phyloP scores from a whole-genome alignment of 2,888 invertebrate genomes.

The Harpalus rubripes region DNA sequence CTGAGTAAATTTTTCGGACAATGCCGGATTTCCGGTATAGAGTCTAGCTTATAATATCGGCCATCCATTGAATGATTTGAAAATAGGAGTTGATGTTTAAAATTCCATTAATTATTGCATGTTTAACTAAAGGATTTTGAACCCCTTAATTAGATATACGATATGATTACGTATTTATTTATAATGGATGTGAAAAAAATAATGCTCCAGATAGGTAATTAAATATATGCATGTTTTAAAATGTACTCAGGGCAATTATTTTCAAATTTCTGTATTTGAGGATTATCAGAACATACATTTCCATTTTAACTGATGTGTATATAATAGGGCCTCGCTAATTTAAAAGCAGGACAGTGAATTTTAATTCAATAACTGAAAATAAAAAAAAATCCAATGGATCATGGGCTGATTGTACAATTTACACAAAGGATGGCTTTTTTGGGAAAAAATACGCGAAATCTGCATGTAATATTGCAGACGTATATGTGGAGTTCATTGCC shows the following conservation, averaged over 20 bases:
- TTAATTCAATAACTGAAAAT: conserved; percentile 44
- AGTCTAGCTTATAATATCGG: too few species aligned
- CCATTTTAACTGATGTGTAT: conserved; percentile 43
- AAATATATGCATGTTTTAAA: conserved; percentile 47
- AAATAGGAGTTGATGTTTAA: not conserved
- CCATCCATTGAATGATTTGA: not conserved
- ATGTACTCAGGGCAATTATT: conserved; percentile 52
- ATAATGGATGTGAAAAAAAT: conserved; percentile 30
- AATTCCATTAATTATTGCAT: conserved; percentile 1
- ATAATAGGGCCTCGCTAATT: conserved; percentile 42
- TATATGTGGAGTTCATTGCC: conserved; percentile 20
- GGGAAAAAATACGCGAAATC: not conserved
- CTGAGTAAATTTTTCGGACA: too few species aligned
- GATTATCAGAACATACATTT: conserved; percentile 34
- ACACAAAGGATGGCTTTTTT: not conserved
- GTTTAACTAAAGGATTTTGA: conserved; percentile 2
- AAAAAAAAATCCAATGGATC: conserved; percentile 43
- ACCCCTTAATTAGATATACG: conserved; percentile 13
- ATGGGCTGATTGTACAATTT: conserved; percentile 28
- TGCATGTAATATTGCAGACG: not conserved
- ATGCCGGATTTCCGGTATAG: too few species aligned
- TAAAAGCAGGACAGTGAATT: conserved; percentile 40
- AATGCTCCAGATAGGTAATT: conserved; percentile 37
- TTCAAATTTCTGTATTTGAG: conserved; percentile 30
- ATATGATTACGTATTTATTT: conserved; percentile 16